Conservation (phyloP, 2,888 invertebrate genomes). For the Thyatira batis region DNA sequence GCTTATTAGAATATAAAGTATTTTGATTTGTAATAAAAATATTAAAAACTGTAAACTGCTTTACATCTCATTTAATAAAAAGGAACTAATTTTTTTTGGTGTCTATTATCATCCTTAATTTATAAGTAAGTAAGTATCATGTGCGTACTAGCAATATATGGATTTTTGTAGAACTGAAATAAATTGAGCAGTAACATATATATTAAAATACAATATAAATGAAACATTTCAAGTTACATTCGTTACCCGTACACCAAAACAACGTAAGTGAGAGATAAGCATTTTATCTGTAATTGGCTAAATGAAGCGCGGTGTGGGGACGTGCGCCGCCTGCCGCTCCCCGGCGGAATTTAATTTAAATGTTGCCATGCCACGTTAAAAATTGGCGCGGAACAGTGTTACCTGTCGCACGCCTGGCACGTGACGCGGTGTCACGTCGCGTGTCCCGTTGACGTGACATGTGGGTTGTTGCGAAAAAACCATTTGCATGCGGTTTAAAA, state of each 20-base stretch:
- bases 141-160: no score
- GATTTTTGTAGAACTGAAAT: no score
- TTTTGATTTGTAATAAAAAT: no score
- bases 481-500: conserved; percentile 19
- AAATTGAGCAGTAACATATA: no score
- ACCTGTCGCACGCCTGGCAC: conserved; percentile 54
- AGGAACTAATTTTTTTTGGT: no score
- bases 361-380: conserved; percentile 69
- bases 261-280: conserved; percentile 61
- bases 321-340: conserved; percentile 22
- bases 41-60: no score
- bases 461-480: no score
- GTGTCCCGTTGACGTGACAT: conserved; percentile 26
- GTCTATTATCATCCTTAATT: no score
- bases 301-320: conserved; percentile 56
- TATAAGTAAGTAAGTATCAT: no score
- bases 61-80: no score
- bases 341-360: conserved; percentile 72
- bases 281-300: conserved; percentile 66
- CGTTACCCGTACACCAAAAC: conserved; percentile 22
- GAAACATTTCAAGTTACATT: neutral
- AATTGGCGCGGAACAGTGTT: conserved; percentile 64
- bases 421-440: conserved; percentile 14
- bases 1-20: no score
- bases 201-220: neutral